Conservation (phyloP, 2,113 vertebrate genomes). For the Rhodinocichla rosea region DNA sequence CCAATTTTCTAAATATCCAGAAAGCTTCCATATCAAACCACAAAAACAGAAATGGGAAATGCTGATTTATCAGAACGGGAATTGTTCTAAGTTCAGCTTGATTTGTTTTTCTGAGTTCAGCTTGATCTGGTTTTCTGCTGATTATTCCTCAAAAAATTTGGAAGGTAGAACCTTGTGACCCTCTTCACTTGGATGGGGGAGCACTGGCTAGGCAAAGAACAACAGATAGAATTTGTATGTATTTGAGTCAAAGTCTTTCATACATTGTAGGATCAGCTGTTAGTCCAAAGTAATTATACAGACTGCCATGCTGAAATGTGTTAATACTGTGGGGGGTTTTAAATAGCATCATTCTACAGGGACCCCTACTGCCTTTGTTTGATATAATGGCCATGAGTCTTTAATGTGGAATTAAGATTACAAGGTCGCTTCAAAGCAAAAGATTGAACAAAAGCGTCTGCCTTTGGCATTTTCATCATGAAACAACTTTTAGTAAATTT, state of each 20-base stretch:
- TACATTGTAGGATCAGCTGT: background rate
- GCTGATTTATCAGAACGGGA: background rate
- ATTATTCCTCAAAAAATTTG: background rate
- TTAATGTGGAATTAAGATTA: background rate
- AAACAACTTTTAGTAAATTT: conserved; percentile 48
- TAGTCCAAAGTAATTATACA: background rate
- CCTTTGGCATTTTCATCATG: conserved; percentile 48
- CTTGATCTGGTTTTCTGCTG: background rate
- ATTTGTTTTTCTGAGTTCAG: background rate
- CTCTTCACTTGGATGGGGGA: background rate
- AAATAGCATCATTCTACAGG: background rate
- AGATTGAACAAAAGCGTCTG: conserved; percentile 3
- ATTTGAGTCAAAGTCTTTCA: background rate
- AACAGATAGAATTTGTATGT: background rate
- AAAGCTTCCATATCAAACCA: background rate
- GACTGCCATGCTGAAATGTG: background rate
- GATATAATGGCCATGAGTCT: background rate
- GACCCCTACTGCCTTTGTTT: background rate
- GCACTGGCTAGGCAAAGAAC: background rate
- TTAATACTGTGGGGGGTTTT: background rate
- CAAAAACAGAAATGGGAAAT: background rate
- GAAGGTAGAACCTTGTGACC: background rate
- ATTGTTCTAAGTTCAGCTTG: background rate
- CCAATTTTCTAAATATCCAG: background rate
- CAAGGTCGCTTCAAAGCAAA: conserved; percentile 16